Conservation (phyloP, 37 sponge, comb jelly and placozoan genomes). For the Bolinopsis microptera region DNA sequence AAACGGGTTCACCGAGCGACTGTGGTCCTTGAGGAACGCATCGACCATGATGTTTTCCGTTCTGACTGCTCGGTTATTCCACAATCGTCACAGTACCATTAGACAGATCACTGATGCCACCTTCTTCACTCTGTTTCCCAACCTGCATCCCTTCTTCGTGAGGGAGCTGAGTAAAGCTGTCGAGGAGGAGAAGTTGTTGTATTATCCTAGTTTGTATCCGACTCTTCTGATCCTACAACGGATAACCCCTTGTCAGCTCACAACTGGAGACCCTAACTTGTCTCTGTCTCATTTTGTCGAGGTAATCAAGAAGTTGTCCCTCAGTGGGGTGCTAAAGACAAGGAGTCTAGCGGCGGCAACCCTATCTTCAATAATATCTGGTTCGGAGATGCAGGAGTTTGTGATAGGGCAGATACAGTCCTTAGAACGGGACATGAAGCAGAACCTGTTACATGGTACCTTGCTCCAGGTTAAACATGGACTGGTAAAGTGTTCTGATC, state of each 20-base stretch:
- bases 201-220: slow-evolving; percentile 21
- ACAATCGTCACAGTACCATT: background rate
- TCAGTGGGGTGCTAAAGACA: slow-evolving; percentile 7
- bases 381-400: background rate
- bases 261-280: background rate
- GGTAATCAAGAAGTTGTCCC: background rate
- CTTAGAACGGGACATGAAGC: background rate
- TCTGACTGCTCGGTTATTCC: background rate
- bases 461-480: background rate
- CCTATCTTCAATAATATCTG: background rate
- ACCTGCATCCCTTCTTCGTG: slow-evolving; percentile 39
- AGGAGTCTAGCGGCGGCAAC: slow-evolving; percentile 12
- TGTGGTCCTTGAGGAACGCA: slow-evolving; percentile 12
- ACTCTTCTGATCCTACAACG: slow-evolving; percentile 6
- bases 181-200: background rate
- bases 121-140: slow-evolving; percentile 13
- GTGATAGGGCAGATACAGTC: background rate
- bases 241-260: background rate
- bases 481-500: background rate
- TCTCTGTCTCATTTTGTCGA: background rate
- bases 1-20: background rate
- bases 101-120: background rate
- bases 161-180: background rate
- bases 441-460: slow-evolving; percentile 5
- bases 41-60: slow-evolving; percentile 16